A percentile compares a stretch with the other conserved stretches of the same genome.
Evolutionary conservation across 2,888 invertebrate species (phyloP).

Genomic region (Lepetodrilus schrolli): DNA sequence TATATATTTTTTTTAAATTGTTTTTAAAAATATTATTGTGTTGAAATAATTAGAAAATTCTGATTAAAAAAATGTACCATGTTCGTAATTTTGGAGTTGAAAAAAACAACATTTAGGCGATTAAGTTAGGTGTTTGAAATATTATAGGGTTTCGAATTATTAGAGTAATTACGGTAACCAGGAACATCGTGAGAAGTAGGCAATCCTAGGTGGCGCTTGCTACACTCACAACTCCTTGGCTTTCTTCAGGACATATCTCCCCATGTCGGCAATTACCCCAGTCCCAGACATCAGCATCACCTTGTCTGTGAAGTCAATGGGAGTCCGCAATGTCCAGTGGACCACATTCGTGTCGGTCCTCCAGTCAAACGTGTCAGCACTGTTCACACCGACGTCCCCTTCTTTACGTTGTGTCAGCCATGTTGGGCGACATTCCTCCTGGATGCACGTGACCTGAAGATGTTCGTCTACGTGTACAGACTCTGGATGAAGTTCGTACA

Average conservation of each 20-base stretch:
- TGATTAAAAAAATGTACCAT: too few relatives aligned
- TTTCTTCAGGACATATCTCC: conserved; percentile 49
- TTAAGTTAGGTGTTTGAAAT: too few relatives aligned
- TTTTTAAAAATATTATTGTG: too few relatives aligned
- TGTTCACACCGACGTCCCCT: conserved; percentile 47
- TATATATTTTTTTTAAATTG: too few relatives aligned
- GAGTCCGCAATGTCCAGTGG: conserved; percentile 68
- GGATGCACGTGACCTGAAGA: conserved; percentile 64
- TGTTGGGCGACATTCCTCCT: conserved; percentile 57
- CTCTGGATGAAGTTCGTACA: conserved; percentile 60
- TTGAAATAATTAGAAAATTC: too few relatives aligned
- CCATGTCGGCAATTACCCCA: conserved; percentile 56
- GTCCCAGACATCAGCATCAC: conserved; percentile 41
- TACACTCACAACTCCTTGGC: too few relatives aligned
- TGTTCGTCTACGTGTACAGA: conserved; percentile 55
- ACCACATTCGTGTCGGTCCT: conserved; percentile 56
- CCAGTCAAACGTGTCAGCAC: conserved; percentile 55
- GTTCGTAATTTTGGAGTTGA: too few relatives aligned
- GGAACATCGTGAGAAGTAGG: too few relatives aligned
- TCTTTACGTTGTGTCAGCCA: conserved; percentile 59
- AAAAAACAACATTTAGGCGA: too few relatives aligned
- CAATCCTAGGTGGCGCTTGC: too few relatives aligned
- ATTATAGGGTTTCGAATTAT: too few relatives aligned
- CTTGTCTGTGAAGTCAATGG: conserved; percentile 49
- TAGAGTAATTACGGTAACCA: too few relatives aligned